Percentiles rank a stretch among this genome's conserved stretches.
Evolutionary conservation across 1,140 invertebrate genomes (phyloP).

Genomic region (Formica selysi): DNA sequence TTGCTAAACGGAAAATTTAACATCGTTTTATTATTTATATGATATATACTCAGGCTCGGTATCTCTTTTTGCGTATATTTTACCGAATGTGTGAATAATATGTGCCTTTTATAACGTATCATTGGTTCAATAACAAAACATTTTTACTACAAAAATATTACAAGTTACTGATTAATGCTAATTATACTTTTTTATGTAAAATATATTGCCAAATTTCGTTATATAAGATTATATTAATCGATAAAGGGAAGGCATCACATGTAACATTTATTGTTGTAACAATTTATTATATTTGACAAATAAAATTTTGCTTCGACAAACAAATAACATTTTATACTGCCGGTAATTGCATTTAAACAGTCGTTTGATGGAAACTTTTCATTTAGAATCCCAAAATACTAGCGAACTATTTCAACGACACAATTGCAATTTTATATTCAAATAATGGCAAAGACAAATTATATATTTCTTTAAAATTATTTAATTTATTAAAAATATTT

Average conservation of each 20-base stretch:
- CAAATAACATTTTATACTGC: slow-evolving; percentile 36
- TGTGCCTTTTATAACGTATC: background rate
- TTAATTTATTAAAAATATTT: slow-evolving; percentile 10
- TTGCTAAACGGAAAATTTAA: slow-evolving; percentile 18
- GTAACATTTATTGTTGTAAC: background rate
- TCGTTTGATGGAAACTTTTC: slow-evolving; percentile 26
- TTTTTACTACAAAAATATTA: too few relatives aligned
- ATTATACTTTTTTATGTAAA: background rate
- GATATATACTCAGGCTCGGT: background rate
- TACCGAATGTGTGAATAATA: background rate
- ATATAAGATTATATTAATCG: background rate
- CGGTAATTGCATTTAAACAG: slow-evolving; percentile 43
- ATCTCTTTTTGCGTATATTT: background rate
- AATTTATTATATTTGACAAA: slow-evolving; percentile 39
- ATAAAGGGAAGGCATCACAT: background rate
- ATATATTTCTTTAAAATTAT: slow-evolving; percentile 14
- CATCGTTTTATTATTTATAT: background rate
- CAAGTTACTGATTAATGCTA: slow-evolving; percentile 8
- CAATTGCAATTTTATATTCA: slow-evolving; percentile 29
- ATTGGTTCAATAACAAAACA: background rate
- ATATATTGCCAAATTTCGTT: background rate
- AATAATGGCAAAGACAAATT: slow-evolving; percentile 30
- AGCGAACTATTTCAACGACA: background rate
- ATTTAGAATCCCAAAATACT: slow-evolving; percentile 33
- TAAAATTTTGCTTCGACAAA: slow-evolving; percentile 43